Evolutionary conservation across 1,140 invertebrate genomes (phyloP).

Genomic region (Drosophila ohnishii): DNA sequence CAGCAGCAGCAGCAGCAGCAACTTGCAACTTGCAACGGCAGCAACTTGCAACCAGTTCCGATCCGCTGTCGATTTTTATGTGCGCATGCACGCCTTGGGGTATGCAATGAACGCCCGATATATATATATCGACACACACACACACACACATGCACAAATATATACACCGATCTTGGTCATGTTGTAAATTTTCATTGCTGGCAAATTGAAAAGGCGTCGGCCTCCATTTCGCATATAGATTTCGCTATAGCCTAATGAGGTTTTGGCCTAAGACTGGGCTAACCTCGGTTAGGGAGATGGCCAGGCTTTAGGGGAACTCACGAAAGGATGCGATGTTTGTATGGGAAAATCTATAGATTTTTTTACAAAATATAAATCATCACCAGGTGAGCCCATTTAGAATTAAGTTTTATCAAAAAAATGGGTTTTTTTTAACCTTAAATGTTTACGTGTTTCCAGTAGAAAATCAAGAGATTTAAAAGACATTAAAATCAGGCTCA

Average conservation of each 20-base stretch:
- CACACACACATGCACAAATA: no score
- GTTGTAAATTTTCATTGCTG: conserved; percentile 81
- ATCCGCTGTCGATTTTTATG: conserved; percentile 81
- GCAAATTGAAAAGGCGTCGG: conserved; percentile 80
- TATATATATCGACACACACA: neutral
- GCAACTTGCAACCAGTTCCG: conserved; percentile 49
- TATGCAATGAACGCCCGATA: conserved; percentile 66
- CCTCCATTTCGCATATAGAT: conserved; percentile 74
- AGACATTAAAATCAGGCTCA: neutral
- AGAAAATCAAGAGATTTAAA: no score
- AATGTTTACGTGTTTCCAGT: no score
- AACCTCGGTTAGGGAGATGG: conserved; percentile 15
- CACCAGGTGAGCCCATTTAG: neutral
- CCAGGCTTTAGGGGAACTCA: conserved; percentile 6
- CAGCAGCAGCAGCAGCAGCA: conserved; percentile 9
- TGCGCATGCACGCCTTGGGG: conserved; percentile 80
- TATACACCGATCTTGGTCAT: conserved; percentile 15
- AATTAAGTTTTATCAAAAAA: neutral
- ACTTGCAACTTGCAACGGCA: conserved; percentile 14
- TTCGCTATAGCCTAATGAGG: conserved; percentile 70
- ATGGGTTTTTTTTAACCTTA: accelerated
- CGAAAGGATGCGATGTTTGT: neutral
- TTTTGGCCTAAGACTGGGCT: conserved; percentile 51
- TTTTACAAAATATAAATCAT: neutral
- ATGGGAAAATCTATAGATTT: neutral